phyloP scores from a whole-genome alignment of 2,797 vertebrate genomes.

The Poeciliopsis presidionis region DNA sequence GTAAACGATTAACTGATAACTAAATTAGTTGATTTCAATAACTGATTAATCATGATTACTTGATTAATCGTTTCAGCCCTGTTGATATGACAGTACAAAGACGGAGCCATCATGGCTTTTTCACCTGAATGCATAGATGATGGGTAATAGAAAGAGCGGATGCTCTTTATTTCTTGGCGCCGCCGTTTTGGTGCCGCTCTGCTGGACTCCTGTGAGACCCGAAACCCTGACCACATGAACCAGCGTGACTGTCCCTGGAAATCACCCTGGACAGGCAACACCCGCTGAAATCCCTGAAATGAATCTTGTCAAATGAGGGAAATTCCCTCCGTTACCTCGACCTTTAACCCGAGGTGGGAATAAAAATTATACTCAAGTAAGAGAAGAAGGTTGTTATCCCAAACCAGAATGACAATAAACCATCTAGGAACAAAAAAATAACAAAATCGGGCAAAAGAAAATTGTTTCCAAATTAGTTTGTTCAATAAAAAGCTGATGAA shows the following conservation, averaged over 20 bases:
- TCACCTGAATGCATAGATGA: background rate
- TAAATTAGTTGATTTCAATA: background rate
- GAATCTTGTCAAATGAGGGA: constrained; percentile 30
- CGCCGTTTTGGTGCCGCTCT: constrained; percentile 2
- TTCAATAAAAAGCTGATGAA: too few species aligned
- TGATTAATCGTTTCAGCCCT: background rate
- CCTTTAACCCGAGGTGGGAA: background rate
- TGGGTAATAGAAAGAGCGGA: background rate
- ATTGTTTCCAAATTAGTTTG: too few species aligned
- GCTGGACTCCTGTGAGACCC: constrained; percentile 20
- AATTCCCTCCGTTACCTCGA: constrained; percentile 11
- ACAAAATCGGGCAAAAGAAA: too few species aligned
- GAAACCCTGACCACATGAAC: constrained; percentile 31
- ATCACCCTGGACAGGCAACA: constrained; percentile 57
- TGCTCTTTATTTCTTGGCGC: background rate
- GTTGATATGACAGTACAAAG: background rate
- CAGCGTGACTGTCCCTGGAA: constrained; percentile 29
- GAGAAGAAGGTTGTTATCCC: too few species aligned
- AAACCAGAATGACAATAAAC: too few species aligned
- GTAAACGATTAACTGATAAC: too few species aligned
- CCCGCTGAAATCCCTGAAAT: constrained; percentile 36
- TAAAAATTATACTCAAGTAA: too few species aligned
- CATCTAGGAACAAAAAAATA: too few species aligned
- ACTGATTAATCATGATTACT: background rate
- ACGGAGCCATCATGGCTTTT: background rate